Conservation (phyloP, 2,797 vertebrate species). For the Malacoctenus gilli region DNA sequence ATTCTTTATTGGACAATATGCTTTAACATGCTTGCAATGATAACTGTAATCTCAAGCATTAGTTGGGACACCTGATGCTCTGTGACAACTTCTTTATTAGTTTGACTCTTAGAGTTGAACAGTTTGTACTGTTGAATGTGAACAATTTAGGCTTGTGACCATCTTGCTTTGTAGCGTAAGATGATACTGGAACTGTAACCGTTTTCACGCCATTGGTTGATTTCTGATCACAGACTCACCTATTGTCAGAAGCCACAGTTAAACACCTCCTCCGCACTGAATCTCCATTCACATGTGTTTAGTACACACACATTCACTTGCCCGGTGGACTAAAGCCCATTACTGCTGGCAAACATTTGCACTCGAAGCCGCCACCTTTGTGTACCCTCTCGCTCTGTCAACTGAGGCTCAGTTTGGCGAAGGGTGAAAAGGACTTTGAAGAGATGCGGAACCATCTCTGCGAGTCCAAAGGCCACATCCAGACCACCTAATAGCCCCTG, state of each 20-base stretch:
- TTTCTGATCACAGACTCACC: slow-evolving; percentile 7
- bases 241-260: slow-evolving; percentile 6
- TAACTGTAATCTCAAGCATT: too few relatives aligned
- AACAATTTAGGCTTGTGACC: too few relatives aligned
- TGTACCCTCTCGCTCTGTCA: slow-evolving; percentile 61
- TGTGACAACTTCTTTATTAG: slow-evolving; percentile 7
- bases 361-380: slow-evolving; percentile 50
- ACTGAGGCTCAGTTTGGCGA: slow-evolving; percentile 55
- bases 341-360: slow-evolving; percentile 71
- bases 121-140: slow-evolving; percentile 7
- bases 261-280: slow-evolving; percentile 1
- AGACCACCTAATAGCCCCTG: too few relatives aligned
- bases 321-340: slow-evolving; percentile 49
- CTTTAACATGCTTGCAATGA: not conserved
- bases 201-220: too few relatives aligned
- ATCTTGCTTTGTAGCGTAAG: too few relatives aligned
- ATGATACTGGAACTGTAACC: not conserved
- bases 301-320: slow-evolving; percentile 38
- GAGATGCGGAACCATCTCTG: slow-evolving; percentile 44
- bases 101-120: slow-evolving; percentile 24
- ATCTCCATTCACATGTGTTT: slow-evolving; percentile 27
- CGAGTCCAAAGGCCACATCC: slow-evolving; percentile 60
- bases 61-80: not conserved
- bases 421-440: slow-evolving; percentile 56
- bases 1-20: not conserved